Conservation (phyloP, 37 sponge, comb jelly and placozoan genomes). For the Bolinopsis microptera region DNA sequence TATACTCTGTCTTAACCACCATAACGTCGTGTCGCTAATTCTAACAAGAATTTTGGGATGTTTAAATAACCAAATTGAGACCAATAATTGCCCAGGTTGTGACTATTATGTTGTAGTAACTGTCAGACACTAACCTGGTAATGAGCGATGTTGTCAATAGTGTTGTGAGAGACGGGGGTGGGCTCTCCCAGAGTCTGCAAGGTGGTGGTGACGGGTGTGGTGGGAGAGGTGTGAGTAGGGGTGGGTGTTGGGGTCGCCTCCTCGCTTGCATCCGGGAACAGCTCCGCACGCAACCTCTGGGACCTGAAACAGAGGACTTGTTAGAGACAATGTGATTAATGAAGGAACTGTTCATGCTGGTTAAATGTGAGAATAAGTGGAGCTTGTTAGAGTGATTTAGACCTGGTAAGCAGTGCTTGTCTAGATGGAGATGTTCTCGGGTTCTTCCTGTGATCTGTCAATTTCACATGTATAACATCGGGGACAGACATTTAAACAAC, state of each 20-base stretch:
- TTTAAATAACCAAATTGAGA: no score
- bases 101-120: no score
- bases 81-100: not conserved
- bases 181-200: not conserved
- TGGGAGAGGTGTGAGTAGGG: not conserved
- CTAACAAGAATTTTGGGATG: no score
- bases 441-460: not conserved
- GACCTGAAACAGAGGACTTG: not conserved
- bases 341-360: no score
- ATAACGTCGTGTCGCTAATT: no score
- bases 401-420: not conserved
- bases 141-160: not conserved
- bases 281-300: constrained; percentile 22
- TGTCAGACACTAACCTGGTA: not conserved
- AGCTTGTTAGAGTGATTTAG: not conserved
- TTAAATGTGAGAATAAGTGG: no score
- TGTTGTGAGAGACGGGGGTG: not conserved
- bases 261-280: constrained; percentile 53
- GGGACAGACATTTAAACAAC: no score
- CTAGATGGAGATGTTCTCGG: not conserved
- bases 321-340: not conserved
- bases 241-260: not conserved
- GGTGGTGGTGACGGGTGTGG: constrained; percentile 3
- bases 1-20: no score
- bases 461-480: not conserved